Base-by-base conservation (phyloP, 2,888 invertebrate species). In the Phyto melanocephala region DNA sequence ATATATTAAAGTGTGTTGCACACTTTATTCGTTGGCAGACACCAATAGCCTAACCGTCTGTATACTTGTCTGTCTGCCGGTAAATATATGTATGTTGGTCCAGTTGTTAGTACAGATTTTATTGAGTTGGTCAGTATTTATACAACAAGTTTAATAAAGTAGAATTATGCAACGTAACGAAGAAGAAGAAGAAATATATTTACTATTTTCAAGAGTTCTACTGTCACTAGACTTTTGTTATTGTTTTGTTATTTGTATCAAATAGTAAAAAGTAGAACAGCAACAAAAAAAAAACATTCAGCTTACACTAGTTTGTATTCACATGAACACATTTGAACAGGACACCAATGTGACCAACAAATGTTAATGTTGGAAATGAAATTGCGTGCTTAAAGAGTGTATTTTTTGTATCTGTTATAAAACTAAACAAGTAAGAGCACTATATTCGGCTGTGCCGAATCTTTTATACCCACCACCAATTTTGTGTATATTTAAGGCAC, bases 61-160 rank as follows among this genome's bases (percentile, higher is more conserved):
- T 35, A n/a, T 52, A 10, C 13, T 5, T 24, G 20, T 54, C 33
- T 50, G 63, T 35, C 22, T 52, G 71, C 15, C 24, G 50, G 45
- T 15, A 42, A 15, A 45, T 24, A 24, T 35, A 28, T 24, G 17
- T 24, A 28, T 50, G 70, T 50, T 47, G 71, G 52, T 58, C 67
- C 68, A 54, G 33, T 58, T 56, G 71, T 33, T 33, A 37, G 28
- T 10, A 28, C 28, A 68, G 37, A 68, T 22, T 63, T 68, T 70
- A 80, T 71, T 71, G 65, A 33, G 10, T 58, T 70, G 75, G 70
- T 54, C 63, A 50, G 50, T 17, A 58, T n/a, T n/a, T n/a, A n/a
- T n/a, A 70, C 65, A 37, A 47, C 52, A 65, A 65, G 50, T 76
- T 68, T 50, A 60, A 67, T 60, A 76, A 58, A 76, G 50, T 75